These are phyloP conservation scores for Tiphia femorata DNA, from an alignment of 2,888 invertebrate species.

Conservation along the genomic window DNA sequence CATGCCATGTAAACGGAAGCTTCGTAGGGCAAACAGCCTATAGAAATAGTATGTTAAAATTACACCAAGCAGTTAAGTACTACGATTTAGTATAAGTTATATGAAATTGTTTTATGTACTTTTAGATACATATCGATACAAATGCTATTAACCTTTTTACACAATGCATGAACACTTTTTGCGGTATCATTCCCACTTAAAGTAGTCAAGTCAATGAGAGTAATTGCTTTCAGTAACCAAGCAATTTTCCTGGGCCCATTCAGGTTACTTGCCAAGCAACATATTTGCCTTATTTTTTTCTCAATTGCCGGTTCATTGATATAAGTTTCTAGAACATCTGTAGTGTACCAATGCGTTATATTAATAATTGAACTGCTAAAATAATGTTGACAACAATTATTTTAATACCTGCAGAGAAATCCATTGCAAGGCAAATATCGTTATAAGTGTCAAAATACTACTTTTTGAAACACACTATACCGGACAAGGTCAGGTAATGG, in stretches of 20 bases:
- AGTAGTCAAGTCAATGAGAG: conserved; percentile 93
- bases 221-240: conserved; percentile 86
- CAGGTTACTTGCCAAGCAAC: conserved; percentile 41
- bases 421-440: no score
- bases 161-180: conserved; percentile 84
- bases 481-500: no score
- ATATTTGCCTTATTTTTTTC: conserved; percentile 46
- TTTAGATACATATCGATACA: no score
- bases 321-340: conserved; percentile 10
- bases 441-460: no score
- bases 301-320: conserved; percentile 48
- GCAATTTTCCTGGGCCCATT: conserved; percentile 73
- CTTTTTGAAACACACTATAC: no score
- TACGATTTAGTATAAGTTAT: background rate
- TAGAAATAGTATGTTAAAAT: no score
- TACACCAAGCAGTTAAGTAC: background rate
- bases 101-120: background rate
- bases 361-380: conserved; percentile 2
- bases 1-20: conserved; percentile 48
- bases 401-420: no score
- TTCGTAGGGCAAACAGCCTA: conserved; percentile 63
- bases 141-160: conserved; percentile 78
- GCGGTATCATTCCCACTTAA: conserved; percentile 85
- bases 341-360: background rate
- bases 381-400: conserved; percentile 1